Percentiles rank a stretch among this genome's conserved stretches.
Conservation (phyloP, 1,140 invertebrate genomes). For the Hylaeus anthracinus region DNA sequence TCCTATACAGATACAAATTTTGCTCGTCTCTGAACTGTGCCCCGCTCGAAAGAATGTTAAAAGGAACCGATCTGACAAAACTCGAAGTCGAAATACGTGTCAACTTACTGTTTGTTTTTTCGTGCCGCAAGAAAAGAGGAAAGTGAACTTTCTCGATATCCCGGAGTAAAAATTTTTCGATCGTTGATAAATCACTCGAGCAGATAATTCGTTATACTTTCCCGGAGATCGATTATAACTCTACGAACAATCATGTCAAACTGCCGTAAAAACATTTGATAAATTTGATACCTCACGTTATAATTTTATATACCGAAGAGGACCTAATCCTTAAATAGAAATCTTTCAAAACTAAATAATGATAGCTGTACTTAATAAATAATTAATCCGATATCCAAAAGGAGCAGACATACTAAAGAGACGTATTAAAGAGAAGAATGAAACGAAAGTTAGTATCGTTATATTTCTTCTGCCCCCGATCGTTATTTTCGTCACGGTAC, state of each 20-base stretch:
- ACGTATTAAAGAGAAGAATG: neutral
- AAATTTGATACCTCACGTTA: too few relatives aligned
- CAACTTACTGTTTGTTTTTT: neutral
- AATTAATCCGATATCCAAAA: neutral
- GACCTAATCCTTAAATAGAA: too few relatives aligned
- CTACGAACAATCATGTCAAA: neutral
- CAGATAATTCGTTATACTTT: slow-evolving; percentile 53
- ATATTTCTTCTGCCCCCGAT: slow-evolving; percentile 3
- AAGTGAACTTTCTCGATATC: slow-evolving; percentile 49
- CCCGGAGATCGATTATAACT: slow-evolving; percentile 8
- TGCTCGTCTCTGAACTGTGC: too few relatives aligned
- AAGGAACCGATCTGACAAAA: neutral
- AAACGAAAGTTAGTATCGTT: neutral
- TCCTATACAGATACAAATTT: too few relatives aligned
- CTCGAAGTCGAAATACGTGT: neutral
- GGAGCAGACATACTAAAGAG: too few relatives aligned
- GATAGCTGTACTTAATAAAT: too few relatives aligned
- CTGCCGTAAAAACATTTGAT: neutral
- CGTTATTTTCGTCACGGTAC: neutral
- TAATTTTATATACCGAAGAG: too few relatives aligned
- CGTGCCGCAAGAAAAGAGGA: slow-evolving; percentile 27
- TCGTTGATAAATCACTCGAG: slow-evolving; percentile 38
- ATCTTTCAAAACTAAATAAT: too few relatives aligned
- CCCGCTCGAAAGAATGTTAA: neutral
- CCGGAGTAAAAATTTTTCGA: slow-evolving; percentile 16